Percentiles rank a stretch among this genome's conserved stretches.
Conservation (phyloP, 2,113 vertebrate genomes). For the Prochilodus magdalenae region DNA sequence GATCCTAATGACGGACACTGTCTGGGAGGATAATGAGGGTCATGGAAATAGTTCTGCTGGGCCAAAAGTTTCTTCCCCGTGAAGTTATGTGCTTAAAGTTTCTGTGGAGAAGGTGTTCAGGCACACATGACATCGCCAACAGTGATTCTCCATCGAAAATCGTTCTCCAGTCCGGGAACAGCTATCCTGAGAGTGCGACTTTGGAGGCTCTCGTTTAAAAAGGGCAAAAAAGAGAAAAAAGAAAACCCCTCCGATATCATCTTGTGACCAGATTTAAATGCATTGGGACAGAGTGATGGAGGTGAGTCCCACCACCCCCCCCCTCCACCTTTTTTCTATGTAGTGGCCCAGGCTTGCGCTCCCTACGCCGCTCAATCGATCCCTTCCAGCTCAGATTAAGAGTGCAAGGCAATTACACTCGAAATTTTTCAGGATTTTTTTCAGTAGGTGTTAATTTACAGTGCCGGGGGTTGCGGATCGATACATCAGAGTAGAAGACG, state of each 20-base stretch:
- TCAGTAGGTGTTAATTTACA: constrained; percentile 83
- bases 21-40: constrained; percentile 57
- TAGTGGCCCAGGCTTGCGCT: constrained; percentile 73
- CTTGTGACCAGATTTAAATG: constrained; percentile 50
- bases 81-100: not conserved
- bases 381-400: constrained; percentile 80
- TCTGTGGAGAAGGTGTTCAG: not conserved
- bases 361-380: constrained; percentile 78
- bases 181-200: not conserved
- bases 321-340: constrained; percentile 34
- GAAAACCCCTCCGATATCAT: not conserved
- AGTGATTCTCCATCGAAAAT: not conserved
- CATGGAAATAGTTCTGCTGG: constrained; percentile 43
- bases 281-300: constrained; percentile 47
- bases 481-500: constrained; percentile 75
- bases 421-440: constrained; percentile 79
- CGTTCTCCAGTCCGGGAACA: not conserved
- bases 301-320: no score
- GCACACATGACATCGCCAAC: not conserved
- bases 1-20: constrained; percentile 58
- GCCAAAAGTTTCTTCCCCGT: not conserved
- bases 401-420: constrained; percentile 83
- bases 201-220: not conserved
- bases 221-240: not conserved
- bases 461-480: constrained; percentile 73